phyloP scores from a whole-genome alignment of 1,140 invertebrate species.

The Hylyphantes graminicola region DNA sequence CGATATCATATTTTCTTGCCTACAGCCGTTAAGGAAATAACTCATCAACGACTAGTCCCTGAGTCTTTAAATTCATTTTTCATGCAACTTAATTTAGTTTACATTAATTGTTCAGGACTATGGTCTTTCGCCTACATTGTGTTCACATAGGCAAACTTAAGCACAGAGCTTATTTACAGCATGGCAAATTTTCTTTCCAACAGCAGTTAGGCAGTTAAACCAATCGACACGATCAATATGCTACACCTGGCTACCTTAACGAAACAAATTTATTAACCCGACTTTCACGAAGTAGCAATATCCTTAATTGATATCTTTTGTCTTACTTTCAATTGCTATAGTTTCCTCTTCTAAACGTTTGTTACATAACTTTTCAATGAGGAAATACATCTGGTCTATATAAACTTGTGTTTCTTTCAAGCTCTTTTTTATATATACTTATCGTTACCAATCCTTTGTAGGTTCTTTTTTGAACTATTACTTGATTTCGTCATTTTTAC shows the following conservation, averaged over 20 bases:
- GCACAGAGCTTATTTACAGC: too few species aligned
- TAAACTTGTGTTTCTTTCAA: background rate
- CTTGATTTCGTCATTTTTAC: too few species aligned
- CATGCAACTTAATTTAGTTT: too few species aligned
- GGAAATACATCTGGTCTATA: constrained; percentile 23
- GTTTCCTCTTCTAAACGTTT: background rate
- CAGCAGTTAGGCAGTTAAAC: too few species aligned
- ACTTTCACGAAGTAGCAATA: background rate
- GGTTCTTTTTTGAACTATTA: background rate
- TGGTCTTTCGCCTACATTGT: background rate
- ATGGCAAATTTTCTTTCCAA: too few species aligned
- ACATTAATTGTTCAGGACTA: too few species aligned
- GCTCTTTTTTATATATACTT: background rate
- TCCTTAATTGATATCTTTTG: constrained; percentile 1
- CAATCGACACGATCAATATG: background rate
- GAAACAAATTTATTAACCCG: constrained; percentile 33
- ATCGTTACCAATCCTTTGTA: background rate
- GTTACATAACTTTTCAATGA: constrained; percentile 15
- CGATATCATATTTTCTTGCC: too few species aligned
- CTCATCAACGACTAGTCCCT: too few species aligned
- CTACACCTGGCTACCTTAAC: constrained; percentile 17
- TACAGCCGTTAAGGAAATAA: too few species aligned
- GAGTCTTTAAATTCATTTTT: too few species aligned
- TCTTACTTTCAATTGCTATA: constrained; percentile 6
- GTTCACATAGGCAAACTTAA: background rate